Evolutionary conservation across 2,113 vertebrate genomes (phyloP).

Genomic region (Pelecanoides urinatrix): DNA sequence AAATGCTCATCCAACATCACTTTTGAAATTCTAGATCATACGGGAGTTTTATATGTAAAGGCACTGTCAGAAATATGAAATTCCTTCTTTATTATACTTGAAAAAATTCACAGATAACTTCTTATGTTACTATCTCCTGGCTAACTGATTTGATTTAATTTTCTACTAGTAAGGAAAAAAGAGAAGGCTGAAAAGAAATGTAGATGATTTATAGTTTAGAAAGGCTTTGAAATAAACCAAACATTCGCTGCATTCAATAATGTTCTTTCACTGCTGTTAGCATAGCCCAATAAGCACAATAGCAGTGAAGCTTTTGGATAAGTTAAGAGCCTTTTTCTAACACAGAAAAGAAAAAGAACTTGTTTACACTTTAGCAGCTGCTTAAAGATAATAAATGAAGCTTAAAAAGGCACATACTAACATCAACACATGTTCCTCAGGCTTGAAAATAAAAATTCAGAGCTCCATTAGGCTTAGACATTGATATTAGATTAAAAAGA

Average conservation of each 20-base stretch:
- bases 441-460: slow-evolving; percentile 17
- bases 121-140: background rate
- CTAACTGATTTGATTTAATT: background rate
- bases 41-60: background rate
- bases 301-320: background rate
- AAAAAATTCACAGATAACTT: background rate
- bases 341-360: slow-evolving; percentile 8
- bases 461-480: background rate
- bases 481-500: slow-evolving; percentile 40
- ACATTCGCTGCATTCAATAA: background rate
- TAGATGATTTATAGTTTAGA: background rate
- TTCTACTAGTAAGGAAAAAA: background rate
- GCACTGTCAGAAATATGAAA: background rate
- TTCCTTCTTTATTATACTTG: background rate
- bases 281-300: background rate
- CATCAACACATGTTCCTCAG: slow-evolving; percentile 20
- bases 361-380: slow-evolving; percentile 49
- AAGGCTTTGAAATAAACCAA: slow-evolving; percentile 13
- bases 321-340: background rate
- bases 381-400: slow-evolving; percentile 47
- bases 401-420: slow-evolving; percentile 1
- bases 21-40: background rate
- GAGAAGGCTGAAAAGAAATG: background rate
- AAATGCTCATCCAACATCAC: background rate
- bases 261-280: background rate